These are phyloP conservation scores for Anolis carolinensis DNA, from an alignment of 2,113 vertebrate species.

Conservation along the genomic window DNA sequence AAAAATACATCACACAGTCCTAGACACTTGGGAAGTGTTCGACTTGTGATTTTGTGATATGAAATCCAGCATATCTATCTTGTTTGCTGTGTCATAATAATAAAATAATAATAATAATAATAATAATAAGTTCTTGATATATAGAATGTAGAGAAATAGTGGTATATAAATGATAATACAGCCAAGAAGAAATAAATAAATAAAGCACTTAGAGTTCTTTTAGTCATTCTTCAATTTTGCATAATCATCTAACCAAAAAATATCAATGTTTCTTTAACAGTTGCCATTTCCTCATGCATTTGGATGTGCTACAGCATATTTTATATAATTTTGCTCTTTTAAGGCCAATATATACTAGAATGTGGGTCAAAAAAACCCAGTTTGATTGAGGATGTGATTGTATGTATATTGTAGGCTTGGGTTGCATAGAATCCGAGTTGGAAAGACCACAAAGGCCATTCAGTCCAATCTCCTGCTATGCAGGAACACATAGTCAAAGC, in stretches of 20 bases:
- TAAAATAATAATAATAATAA: neutral
- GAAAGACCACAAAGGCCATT: too few relatives aligned
- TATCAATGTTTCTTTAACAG: neutral
- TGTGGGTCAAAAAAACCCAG: neutral
- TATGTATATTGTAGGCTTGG: neutral
- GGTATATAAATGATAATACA: slow-evolving; percentile 43
- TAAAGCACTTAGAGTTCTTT: slow-evolving; percentile 35
- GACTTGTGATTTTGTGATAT: too few relatives aligned
- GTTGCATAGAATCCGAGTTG: too few relatives aligned
- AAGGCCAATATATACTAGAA: neutral
- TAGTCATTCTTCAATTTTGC: slow-evolving; percentile 53
- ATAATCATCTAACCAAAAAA: neutral
- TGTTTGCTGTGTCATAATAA: neutral
- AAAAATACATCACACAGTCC: too few relatives aligned
- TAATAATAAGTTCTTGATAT: slow-evolving; percentile 42
- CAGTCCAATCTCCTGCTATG: too few relatives aligned
- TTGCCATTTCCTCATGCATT: slow-evolving; percentile 42
- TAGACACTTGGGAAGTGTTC: too few relatives aligned
- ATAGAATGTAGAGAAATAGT: slow-evolving; percentile 53
- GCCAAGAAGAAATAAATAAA: neutral
- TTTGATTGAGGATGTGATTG: neutral
- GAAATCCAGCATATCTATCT: too few relatives aligned
- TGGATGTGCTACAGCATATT: slow-evolving; percentile 57
- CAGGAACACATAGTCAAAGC: too few relatives aligned
- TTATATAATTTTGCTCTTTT: slow-evolving; percentile 44